phyloP scores from a whole-genome alignment of 2,113 vertebrate species.

The Piprites chloris region DNA sequence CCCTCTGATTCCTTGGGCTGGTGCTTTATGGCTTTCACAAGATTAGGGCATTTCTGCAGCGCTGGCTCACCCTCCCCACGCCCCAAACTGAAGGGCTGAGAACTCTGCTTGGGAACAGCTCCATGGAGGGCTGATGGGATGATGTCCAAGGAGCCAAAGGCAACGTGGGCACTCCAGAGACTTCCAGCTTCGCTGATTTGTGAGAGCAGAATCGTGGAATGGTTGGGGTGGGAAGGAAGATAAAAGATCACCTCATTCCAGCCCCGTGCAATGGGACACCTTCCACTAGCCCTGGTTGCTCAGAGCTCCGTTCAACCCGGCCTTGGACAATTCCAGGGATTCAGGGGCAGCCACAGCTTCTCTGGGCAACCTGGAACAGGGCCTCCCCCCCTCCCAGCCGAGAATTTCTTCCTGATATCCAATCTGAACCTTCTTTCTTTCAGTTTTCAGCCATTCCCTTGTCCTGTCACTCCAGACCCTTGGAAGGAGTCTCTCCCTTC shows the following conservation, averaged over 20 bases:
- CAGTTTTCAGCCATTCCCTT: neutral
- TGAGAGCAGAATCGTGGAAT: neutral
- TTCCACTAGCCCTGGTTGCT: neutral
- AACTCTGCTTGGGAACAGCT: neutral
- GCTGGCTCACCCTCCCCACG: neutral
- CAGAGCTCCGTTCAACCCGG: rapidly evolving
- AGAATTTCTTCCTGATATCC: neutral
- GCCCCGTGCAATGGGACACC: rapidly evolving
- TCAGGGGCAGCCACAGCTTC: neutral
- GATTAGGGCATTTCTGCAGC: neutral
- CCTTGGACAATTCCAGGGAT: neutral
- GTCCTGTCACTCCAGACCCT: neutral
- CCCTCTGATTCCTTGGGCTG: neutral
- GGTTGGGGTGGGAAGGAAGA: neutral
- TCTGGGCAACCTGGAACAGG: rapidly evolving
- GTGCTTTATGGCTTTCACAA: neutral
- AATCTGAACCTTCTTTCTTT: neutral
- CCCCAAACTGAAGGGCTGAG: neutral
- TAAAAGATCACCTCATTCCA: rapidly evolving
- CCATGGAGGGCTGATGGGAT: neutral
- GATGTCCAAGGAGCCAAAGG: neutral
- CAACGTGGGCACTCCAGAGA: neutral
- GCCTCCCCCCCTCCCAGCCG: rapidly evolving
- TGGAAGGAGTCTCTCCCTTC: neutral
- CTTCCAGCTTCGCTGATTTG: neutral